Conservation (phyloP, 2,797 vertebrate genomes). For the Myoxocephalus aenaeus region DNA sequence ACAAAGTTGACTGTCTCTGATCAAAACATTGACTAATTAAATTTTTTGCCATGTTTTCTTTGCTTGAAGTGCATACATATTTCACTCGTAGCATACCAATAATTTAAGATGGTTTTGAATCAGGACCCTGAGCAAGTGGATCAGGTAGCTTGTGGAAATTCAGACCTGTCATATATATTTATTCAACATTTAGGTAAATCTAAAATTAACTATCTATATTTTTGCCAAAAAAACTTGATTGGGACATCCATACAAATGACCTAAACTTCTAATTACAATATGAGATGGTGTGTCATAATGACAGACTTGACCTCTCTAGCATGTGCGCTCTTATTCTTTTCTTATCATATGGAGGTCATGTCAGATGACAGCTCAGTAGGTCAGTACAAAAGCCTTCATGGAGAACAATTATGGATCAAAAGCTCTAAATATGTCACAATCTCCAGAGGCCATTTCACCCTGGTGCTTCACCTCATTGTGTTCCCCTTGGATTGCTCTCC, state of each 20-base stretch:
- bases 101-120: slow-evolving; percentile 2
- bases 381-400: slow-evolving; percentile 32
- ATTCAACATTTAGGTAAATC: background rate
- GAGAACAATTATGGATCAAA: slow-evolving; percentile 21
- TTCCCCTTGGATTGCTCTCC: slow-evolving; percentile 9
- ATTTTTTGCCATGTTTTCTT: background rate
- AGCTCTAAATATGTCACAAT: slow-evolving; percentile 14
- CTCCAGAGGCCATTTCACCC: slow-evolving; percentile 28
- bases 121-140: background rate
- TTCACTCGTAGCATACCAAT: background rate
- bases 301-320: background rate
- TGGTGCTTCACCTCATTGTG: background rate
- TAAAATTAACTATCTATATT: background rate
- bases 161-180: background rate
- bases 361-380: slow-evolving; percentile 33
- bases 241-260: background rate
- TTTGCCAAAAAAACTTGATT: background rate
- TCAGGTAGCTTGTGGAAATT: background rate
- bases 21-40: background rate
- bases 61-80: background rate
- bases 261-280: background rate
- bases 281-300: background rate
- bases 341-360: slow-evolving; percentile 21
- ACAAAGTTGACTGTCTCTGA: background rate
- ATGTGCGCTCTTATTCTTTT: background rate